Conservation (phyloP, 2,797 vertebrate genomes). For the Xenops minutus region DNA sequence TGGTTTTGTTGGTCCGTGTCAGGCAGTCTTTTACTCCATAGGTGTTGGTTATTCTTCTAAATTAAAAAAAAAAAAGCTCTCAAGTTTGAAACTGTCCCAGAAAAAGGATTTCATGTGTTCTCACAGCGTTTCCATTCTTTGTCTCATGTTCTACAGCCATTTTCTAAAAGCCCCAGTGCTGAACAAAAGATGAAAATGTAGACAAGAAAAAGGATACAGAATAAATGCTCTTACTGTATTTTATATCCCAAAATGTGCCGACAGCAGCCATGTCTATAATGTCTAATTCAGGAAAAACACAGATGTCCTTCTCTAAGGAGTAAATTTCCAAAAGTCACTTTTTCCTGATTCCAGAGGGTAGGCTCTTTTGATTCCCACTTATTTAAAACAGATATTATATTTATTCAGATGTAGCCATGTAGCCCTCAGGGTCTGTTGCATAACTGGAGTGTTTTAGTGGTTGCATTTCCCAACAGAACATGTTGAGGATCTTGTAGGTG, state of each 20-base stretch:
- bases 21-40: background rate
- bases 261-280: background rate
- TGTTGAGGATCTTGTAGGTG: background rate
- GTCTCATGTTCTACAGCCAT: background rate
- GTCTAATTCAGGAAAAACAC: background rate
- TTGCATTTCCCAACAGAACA: background rate
- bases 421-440: background rate
- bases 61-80: fast-evolving
- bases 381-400: background rate
- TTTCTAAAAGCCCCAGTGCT: background rate
- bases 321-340: background rate
- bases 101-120: background rate
- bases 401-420: background rate
- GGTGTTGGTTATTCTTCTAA: background rate
- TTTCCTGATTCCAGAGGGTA: background rate
- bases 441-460: background rate
- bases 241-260: background rate
- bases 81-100: background rate
- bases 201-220: background rate
- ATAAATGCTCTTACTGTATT: background rate
- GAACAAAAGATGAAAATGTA: background rate
- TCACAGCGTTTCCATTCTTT: background rate
- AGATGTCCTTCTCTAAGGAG: background rate
- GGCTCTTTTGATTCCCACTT: background rate
- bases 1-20: background rate